Percentiles rank a stretch among this genome's conserved stretches.
These are phyloP conservation scores for Sceloporus undulatus DNA, from an alignment of 2,113 vertebrate species.

Conservation along the genomic window DNA sequence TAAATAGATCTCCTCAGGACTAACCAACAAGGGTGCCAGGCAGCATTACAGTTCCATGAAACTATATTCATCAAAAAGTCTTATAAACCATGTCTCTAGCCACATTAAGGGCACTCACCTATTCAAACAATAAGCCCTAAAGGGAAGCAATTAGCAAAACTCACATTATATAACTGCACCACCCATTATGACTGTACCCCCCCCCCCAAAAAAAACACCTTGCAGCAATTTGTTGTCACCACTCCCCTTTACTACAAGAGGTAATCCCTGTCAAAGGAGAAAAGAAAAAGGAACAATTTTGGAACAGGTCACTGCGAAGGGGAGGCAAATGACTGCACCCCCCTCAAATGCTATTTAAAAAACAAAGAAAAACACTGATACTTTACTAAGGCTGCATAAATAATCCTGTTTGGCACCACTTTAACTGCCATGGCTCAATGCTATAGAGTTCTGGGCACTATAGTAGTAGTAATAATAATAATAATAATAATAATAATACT, in stretches of 20 bases:
- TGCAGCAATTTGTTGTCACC: constrained; percentile 6
- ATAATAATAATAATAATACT: no score
- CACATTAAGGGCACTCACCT: constrained; percentile 9
- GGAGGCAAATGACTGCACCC: neutral
- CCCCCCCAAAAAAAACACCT: neutral
- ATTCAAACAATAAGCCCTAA: neutral
- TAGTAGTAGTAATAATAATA: no score
- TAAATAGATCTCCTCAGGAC: no score
- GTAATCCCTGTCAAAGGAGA: neutral
- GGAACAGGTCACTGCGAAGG: neutral
- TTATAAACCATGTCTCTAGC: neutral
- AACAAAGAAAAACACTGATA: no score
- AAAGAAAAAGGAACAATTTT: neutral
- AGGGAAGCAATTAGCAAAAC: constrained; percentile 7
- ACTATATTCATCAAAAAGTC: neutral
- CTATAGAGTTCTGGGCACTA: no score
- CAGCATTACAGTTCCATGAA: no score
- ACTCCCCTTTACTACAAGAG: neutral
- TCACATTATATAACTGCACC: constrained; percentile 15
- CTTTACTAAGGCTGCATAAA: no score
- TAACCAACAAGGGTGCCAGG: no score
- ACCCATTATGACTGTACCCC: neutral
- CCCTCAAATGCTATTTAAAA: neutral
- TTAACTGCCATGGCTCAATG: no score
- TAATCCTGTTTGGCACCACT: no score